A percentile compares a stretch with the other conserved stretches of the same genome.
These are phyloP conservation scores for Huso huso DNA, from an alignment of 2,797 vertebrate genomes.

Conservation along the genomic window DNA sequence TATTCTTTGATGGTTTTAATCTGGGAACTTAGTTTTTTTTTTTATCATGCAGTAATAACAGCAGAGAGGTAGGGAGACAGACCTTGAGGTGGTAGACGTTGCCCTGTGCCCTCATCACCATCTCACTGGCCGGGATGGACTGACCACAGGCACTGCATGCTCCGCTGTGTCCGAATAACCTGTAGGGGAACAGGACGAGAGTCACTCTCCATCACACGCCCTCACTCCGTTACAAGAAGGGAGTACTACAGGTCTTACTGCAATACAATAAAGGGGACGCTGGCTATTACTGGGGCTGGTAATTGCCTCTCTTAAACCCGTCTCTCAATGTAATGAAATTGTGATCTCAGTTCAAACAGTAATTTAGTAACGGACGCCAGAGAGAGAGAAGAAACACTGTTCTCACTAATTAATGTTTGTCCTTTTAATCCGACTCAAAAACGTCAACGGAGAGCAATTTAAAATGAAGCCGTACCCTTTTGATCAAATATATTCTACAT, in stretches of 20 bases:
- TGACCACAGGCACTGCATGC: slow-evolving; percentile 66
- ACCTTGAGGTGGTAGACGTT: slow-evolving; percentile 72
- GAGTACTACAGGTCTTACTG: slow-evolving; percentile 18
- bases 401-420: slow-evolving; percentile 50
- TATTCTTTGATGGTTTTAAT: too few relatives aligned
- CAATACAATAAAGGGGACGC: background rate
- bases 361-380: slow-evolving; percentile 52
- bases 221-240: background rate
- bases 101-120: slow-evolving; percentile 71
- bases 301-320: too few relatives aligned
- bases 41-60: too few relatives aligned
- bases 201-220: slow-evolving; percentile 13
- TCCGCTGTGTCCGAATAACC: slow-evolving; percentile 69
- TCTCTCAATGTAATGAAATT: slow-evolving; percentile 50
- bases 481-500: slow-evolving; percentile 34
- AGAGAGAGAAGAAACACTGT: slow-evolving; percentile 37
- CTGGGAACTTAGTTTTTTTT: too few relatives aligned
- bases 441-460: slow-evolving; percentile 24
- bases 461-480: slow-evolving; percentile 35
- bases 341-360: slow-evolving; percentile 66
- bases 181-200: slow-evolving; percentile 28
- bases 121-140: slow-evolving; percentile 69
- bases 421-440: slow-evolving; percentile 32
- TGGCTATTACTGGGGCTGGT: background rate
- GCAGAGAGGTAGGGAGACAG: slow-evolving; percentile 5